Conservation (phyloP, 2,113 vertebrate species). For the Aviceda subcristata region DNA sequence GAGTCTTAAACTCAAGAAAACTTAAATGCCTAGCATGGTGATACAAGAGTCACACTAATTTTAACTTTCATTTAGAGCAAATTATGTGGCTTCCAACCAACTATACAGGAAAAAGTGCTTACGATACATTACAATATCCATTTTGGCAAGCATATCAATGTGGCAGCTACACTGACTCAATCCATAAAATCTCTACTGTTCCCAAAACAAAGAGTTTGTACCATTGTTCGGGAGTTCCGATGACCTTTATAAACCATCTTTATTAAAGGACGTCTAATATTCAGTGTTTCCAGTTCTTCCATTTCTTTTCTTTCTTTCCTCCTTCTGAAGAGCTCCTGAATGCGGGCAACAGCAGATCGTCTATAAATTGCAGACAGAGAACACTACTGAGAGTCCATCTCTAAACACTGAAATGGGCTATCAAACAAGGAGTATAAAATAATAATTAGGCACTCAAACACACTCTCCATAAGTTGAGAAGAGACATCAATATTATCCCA, state of each 20-base stretch:
- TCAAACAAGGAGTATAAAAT: neutral
- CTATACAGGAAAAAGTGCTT: neutral
- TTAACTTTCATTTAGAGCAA: neutral
- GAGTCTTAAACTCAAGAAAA: neutral
- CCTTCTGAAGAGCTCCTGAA: constrained; percentile 95
- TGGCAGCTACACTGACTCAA: neutral
- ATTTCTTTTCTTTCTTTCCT: constrained; percentile 96
- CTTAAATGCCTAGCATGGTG: neutral
- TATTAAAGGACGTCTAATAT: constrained; percentile 89
- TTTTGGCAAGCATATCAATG: neutral
- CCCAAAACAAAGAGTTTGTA: constrained; percentile 47
- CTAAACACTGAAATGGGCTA: neutral
- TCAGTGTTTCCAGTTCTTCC: constrained; percentile 94
- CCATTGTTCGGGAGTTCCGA: constrained; percentile 98
- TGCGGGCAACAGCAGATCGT: constrained; percentile 93
- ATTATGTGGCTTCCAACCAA: neutral
- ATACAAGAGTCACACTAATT: neutral
- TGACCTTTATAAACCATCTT: constrained; percentile 99
- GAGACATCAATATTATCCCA: neutral
- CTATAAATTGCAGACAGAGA: constrained; percentile 67
- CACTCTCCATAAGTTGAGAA: constrained; percentile 27
- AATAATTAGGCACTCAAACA: constrained; percentile 15
- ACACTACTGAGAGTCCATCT: neutral
- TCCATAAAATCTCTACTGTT: neutral
- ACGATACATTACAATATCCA: neutral